phyloP scores from a whole-genome alignment of 2,888 invertebrate species.

The Cheilosia vernalis region DNA sequence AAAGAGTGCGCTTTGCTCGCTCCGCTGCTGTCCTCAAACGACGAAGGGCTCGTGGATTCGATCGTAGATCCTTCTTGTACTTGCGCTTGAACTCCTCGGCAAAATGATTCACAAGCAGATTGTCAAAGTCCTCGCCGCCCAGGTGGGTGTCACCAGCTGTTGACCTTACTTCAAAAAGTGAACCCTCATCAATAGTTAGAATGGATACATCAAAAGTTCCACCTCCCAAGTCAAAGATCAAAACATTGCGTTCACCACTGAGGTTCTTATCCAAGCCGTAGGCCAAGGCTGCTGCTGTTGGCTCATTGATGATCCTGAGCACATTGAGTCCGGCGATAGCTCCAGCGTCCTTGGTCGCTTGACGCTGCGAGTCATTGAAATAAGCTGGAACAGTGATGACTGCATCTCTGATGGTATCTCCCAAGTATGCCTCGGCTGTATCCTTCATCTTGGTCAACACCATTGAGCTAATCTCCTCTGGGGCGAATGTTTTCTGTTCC shows the following conservation, averaged over 20 bases:
- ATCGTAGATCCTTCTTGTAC: conserved; percentile 87
- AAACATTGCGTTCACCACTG: conserved; percentile 89
- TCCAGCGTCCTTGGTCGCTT: too few species aligned
- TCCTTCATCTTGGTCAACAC: too few species aligned
- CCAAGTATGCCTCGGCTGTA: too few species aligned
- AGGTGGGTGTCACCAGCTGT: conserved; percentile 96
- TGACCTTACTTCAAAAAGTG: conserved; percentile 94
- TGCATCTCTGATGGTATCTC: too few species aligned
- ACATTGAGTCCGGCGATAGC: too few species aligned
- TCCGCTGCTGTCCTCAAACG: conserved; percentile 89
- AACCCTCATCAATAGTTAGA: conserved; percentile 94
- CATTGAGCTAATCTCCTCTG: too few species aligned
- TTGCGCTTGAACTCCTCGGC: conserved; percentile 92
- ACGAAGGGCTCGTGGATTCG: conserved; percentile 86
- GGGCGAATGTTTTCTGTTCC: too few species aligned
- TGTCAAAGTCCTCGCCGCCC: conserved; percentile 95
- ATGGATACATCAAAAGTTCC: conserved; percentile 97
- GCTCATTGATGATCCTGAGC: too few species aligned
- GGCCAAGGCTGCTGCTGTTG: too few species aligned
- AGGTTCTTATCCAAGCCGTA: too few species aligned
- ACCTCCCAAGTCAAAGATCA: conserved; percentile 86
- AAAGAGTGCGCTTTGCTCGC: conserved; percentile 90
- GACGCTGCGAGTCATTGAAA: too few species aligned
- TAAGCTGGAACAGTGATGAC: too few species aligned
- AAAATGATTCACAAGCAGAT: conserved; percentile 92